A percentile compares a stretch with the other conserved stretches of the same genome.
These are phyloP conservation scores for Neocloeon triangulifer DNA, from an alignment of 1,140 invertebrate genomes.

Conservation along the genomic window DNA sequence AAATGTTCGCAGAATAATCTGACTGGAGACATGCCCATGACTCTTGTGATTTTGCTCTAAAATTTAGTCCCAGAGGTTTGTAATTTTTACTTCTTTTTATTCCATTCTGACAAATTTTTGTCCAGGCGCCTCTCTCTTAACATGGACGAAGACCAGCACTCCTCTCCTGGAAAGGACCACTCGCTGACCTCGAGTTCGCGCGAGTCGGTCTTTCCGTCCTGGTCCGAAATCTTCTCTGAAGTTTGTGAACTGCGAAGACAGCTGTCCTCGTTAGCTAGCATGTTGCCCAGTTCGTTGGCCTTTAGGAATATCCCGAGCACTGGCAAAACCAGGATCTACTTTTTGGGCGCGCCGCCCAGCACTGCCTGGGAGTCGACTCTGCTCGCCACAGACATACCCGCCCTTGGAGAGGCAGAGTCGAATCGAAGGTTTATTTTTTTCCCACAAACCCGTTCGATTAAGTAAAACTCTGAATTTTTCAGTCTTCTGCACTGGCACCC, in stretches of 20 bases:
- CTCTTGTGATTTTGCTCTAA: too few relatives aligned
- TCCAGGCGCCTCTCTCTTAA: too few relatives aligned
- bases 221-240: constrained; percentile 55
- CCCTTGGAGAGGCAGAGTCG: constrained; percentile 18
- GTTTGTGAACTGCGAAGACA: constrained; percentile 62
- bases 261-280: constrained; percentile 44
- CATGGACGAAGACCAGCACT: too few relatives aligned
- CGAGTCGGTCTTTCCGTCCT: too few relatives aligned
- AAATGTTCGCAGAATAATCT: too few relatives aligned
- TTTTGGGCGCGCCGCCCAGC: constrained; percentile 60
- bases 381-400: constrained; percentile 54
- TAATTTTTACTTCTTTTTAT: too few relatives aligned
- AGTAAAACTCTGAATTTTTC: constrained; percentile 18
- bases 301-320: constrained; percentile 48
- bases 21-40: too few relatives aligned
- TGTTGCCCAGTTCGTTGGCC: constrained; percentile 50
- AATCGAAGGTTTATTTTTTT: constrained; percentile 13
- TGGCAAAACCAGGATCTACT: constrained; percentile 65
- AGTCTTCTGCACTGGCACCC: constrained; percentile 48
- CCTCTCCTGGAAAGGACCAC: too few relatives aligned
- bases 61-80: too few relatives aligned
- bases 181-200: too few relatives aligned
- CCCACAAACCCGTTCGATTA: not conserved
- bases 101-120: too few relatives aligned
- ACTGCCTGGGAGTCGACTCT: constrained; percentile 65